These are phyloP conservation scores for Oppia nitens DNA, from an alignment of 1,140 invertebrate species.

Conservation along the genomic window DNA sequence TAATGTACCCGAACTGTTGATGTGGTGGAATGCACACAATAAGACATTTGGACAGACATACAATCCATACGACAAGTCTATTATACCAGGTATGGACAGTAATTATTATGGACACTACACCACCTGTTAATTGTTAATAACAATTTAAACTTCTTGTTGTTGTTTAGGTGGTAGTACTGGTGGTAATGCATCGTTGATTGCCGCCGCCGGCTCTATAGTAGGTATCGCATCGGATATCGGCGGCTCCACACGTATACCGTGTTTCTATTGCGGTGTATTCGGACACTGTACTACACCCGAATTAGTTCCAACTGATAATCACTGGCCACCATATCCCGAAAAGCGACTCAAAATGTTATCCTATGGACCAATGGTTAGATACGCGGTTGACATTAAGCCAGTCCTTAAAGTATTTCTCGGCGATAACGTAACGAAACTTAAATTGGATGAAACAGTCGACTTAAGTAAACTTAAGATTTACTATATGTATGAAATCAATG, in stretches of 20 bases:
- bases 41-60: constrained; percentile 9
- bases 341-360: constrained; percentile 39
- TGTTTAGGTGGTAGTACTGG: constrained; percentile 37
- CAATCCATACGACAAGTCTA: constrained; percentile 14
- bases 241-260: constrained; percentile 84
- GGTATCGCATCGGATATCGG: constrained; percentile 90
- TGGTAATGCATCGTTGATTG: constrained; percentile 37
- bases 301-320: constrained; percentile 12
- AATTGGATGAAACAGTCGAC: constrained; percentile 47
- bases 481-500: constrained; percentile 66
- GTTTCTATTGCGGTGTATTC: constrained; percentile 85
- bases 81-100: constrained; percentile 8
- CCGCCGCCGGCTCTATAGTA: constrained; percentile 59
- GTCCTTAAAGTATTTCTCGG: constrained; percentile 22
- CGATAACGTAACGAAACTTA: constrained; percentile 36
- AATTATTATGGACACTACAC: not conserved
- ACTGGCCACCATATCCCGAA: constrained; percentile 7
- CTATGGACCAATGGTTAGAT: constrained; percentile 76
- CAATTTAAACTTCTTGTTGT: not conserved
- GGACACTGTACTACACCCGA: constrained; percentile 72
- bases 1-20: constrained; percentile 65
- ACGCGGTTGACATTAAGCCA: constrained; percentile 35
- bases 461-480: constrained; percentile 50
- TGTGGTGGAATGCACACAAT: constrained; percentile 29
- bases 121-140: not conserved